These are phyloP conservation scores for Eupleurogrammus muticus DNA, from an alignment of 2,797 vertebrate genomes.

Conservation along the genomic window DNA sequence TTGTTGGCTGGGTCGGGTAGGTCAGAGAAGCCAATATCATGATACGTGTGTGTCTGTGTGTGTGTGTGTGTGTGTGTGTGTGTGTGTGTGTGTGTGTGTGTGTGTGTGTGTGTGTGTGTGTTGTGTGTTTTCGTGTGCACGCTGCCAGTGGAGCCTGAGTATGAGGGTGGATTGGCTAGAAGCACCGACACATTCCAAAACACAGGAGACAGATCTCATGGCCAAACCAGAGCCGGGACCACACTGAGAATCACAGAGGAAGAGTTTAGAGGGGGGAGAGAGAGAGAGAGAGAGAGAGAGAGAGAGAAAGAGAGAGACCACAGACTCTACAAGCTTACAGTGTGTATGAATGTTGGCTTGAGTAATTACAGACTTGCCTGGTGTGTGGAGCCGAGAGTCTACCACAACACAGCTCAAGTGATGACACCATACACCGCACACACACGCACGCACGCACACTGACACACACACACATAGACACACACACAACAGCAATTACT, in stretches of 20 bases:
- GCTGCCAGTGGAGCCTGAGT: constrained; percentile 42
- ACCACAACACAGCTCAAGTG: constrained; percentile 82
- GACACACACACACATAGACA: constrained; percentile 35
- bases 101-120: constrained; percentile 4
- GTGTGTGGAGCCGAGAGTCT: constrained; percentile 84
- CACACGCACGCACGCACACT: constrained; percentile 25
- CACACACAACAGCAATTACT: constrained; percentile 58
- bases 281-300: constrained; percentile 13
- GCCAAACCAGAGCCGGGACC: constrained; percentile 73
- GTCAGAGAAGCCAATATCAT: constrained; percentile 37
- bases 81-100: constrained; percentile 5
- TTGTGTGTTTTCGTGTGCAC: constrained; percentile 29
- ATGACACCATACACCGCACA: constrained; percentile 77
- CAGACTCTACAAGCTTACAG: constrained; percentile 72
- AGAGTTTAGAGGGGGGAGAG: constrained; percentile 56
- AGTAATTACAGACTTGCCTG: constrained; percentile 82
- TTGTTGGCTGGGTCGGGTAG: constrained; percentile 37
- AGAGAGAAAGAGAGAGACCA: constrained; percentile 47
- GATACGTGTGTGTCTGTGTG: constrained; percentile 26
- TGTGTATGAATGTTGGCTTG: constrained; percentile 71
- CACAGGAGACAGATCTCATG: constrained; percentile 70
- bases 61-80: constrained; percentile 23
- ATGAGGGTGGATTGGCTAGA: constrained; percentile 56
- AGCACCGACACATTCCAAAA: constrained; percentile 68
- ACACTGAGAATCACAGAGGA: constrained; percentile 74